Base-by-base conservation (phyloP, 2,888 invertebrate species). In the Pogonocherus hispidulus region DNA sequence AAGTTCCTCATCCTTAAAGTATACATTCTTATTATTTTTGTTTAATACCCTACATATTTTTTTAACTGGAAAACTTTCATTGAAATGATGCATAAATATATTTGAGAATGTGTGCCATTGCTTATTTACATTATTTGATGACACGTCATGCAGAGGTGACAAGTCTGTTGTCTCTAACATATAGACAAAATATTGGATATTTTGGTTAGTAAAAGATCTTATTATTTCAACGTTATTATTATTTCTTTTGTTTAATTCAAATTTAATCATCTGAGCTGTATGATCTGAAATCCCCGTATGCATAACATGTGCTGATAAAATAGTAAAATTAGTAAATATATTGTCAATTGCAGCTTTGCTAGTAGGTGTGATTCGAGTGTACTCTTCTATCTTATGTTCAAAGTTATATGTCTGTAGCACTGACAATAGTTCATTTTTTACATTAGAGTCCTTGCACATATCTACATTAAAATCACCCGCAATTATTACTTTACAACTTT, bases 121-220 rank as follows among this genome's bases (percentile, higher is more conserved):
- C n/a, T 19, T 23, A 32, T 62, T 62, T 27, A 62, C 62, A 51
- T 62, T 49, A 62, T 32, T 35, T 23, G 11, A 37, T 8, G 11
- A 11, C n/a, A 11, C 37, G 11, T 37, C 37, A 8, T 37, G 11
- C n/a, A 37, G 2, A 37, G n/a, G 37, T 32, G 8, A n/a, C 62
- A 14, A 32, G 19, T 22, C 11, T 46, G 18, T 47, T 60, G 27
- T 54, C 22, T 54, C 54, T 16, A n/a, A n/a, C n/a, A n/a, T n/a
- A n/a, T n/a, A n/a, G n/a, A n/a, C n/a, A 6, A 49, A 49, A 9
- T 18, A 11, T n/a, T 27, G 11, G 6, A 19, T 59, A 66, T 66
- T 66, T 60, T 66, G 51, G n/a, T 35, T 47, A 37, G 51, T 46
- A 46, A 54, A 67, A 32, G 54, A 46, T 63, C 62, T 62, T 41